Conservation (phyloP, 2,888 invertebrate genomes). For the Tipula lateralis region DNA sequence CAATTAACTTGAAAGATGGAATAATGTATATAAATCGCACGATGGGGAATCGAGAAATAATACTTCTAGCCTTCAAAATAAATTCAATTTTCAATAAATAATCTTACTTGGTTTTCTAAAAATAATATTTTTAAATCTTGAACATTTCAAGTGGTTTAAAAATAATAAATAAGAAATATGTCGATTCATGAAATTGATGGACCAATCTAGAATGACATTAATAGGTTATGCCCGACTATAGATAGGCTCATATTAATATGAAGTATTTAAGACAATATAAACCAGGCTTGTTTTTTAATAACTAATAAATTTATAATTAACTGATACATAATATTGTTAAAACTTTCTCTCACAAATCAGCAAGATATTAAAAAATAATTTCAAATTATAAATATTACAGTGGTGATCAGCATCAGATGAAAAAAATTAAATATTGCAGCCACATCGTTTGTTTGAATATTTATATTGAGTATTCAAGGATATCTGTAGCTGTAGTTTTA, state of each 20-base stretch:
- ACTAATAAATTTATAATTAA: too few relatives aligned
- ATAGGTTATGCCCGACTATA: background rate
- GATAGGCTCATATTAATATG: background rate
- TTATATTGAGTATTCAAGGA: too few relatives aligned
- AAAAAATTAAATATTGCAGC: too few relatives aligned
- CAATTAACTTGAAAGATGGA: background rate
- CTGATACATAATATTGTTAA: too few relatives aligned
- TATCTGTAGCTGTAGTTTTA: too few relatives aligned
- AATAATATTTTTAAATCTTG: background rate
- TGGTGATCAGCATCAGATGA: too few relatives aligned
- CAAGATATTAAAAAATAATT: too few relatives aligned
- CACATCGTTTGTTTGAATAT: too few relatives aligned
- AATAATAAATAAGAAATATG: background rate
- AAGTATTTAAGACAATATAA: background rate
- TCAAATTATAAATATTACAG: too few relatives aligned
- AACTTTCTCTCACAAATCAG: too few relatives aligned
- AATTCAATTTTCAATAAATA: background rate
- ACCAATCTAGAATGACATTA: background rate
- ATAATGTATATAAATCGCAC: background rate
- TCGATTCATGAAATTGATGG: background rate
- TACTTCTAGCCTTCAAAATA: background rate
- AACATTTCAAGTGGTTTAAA: constrained; percentile 6
- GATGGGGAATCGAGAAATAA: background rate
- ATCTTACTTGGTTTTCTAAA: background rate
- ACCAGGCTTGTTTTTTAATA: background rate